Evolutionary conservation across 1,140 invertebrate species (phyloP), one percentile per base, ranked within the genome.

Genomic region (Scaptomyza montana): DNA sequence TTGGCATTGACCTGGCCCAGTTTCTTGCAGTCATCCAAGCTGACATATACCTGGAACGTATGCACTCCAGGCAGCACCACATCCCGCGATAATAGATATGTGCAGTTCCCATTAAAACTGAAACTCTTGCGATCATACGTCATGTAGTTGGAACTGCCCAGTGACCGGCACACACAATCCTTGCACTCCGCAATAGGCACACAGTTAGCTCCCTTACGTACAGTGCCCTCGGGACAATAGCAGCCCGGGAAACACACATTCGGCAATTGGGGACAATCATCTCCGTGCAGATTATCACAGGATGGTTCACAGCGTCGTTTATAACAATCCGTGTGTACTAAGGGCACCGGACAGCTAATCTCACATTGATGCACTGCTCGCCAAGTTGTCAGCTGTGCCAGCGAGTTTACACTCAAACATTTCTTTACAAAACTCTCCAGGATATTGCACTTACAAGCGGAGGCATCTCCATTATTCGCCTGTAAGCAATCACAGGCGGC

Each of bases 301-400:
- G 94, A 94, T 2, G 94, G 94, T 85, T 97, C 96, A 91, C 96
- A 97, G 51, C 93, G 90, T 55, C 93, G 93, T 67, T 94, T 94
- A 89, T 95, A 97, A 86, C 97, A 97, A 80, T 97, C 96, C 51
- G 96, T 94, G 90, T 96, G 96, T 1, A 97, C 94, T 21, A 97
- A 93, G 0, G 95, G 96, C 0, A 95, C 70, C 0, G 95, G 93
- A 78, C 96, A 97, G 13, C 93, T 92, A 5, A 94, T 94, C 67
- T 95, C 89, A 50, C 91, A 92, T 33, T 91, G 93, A 19, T 95
- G 92, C 43, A 94, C 91, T 3, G 94, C 93, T 80, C 96, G 94
- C 96, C 96, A 97, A 41, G 93, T 93, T 3, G 93, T 92, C 3
- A 97, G 73, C 70, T 96, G 94, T 0, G 95, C 91, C 10, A 92